Percentiles rank a stretch among this genome's conserved stretches.
Conservation (phyloP, 1,140 invertebrate species). For the Pomacea maculata region DNA sequence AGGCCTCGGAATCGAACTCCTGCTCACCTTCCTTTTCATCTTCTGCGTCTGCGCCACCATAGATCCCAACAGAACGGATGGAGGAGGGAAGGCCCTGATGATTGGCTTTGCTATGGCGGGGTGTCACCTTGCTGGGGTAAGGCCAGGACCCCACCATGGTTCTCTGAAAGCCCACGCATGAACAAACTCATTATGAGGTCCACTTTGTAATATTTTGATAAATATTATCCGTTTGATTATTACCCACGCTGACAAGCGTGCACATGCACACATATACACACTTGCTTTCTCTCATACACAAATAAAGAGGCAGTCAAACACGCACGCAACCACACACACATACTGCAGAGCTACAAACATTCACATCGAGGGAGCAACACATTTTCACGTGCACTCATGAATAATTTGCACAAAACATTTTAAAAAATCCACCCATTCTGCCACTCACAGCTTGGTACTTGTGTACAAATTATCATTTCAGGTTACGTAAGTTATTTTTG, state of each 20-base stretch:
- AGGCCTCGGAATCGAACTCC: constrained; percentile 82
- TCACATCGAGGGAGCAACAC: too few relatives aligned
- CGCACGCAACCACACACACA: not conserved
- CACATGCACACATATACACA: constrained; percentile 1
- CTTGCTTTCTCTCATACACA: not conserved
- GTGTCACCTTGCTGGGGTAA: constrained; percentile 46
- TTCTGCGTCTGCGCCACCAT: constrained; percentile 87
- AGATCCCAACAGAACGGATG: constrained; percentile 78
- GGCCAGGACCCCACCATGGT: constrained; percentile 6
- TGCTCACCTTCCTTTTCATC: constrained; percentile 88
- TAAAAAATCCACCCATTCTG: not conserved
- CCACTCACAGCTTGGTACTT: not conserved
- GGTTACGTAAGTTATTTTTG: not conserved
- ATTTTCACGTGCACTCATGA: not conserved
- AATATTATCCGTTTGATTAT: not conserved
- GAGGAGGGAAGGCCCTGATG: constrained; percentile 85
- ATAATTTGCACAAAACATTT: not conserved
- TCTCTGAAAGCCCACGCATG: not conserved
- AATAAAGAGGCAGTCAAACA: not conserved
- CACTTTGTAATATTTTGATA: too few relatives aligned
- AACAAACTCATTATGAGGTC: not conserved
- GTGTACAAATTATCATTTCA: not conserved
- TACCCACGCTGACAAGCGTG: not conserved
- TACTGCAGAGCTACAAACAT: not conserved
- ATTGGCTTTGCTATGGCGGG: constrained; percentile 72